Base-by-base conservation (phyloP, 2,113 vertebrate genomes). In the Ancistrus triradiatus region DNA sequence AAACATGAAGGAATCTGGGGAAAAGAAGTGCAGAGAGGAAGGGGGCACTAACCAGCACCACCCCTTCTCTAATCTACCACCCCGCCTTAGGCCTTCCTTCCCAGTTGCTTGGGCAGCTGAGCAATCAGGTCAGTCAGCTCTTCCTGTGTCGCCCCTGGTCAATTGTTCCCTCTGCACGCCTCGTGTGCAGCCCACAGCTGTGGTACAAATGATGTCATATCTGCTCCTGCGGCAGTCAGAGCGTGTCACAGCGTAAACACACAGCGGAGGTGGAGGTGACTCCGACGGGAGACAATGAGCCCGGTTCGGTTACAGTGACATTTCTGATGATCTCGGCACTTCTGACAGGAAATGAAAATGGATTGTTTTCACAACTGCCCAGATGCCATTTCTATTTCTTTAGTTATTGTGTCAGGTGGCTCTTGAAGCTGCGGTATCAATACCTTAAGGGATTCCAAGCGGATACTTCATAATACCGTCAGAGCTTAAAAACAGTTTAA, bases 111-210 rank as follows among this genome's bases (percentile, higher is more conserved):
- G 69, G 69, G 80, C 84, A 85, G 84, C 83, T 86, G 85, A 87
- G 85, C 83, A 86, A 87, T 88, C 88, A 87, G 86, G 85, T 86
- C 86, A 87, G 44, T 51, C 65, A 18, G 48, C 38, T 75, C 50
- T 73, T 75, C 74, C 74, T 59, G 63, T 22, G 57, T 77, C 63
- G 52, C 69, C 74, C 62, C 70, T 63, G 69, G 63, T 70, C 63
- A 56, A 79, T 69, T 71, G 72, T 71, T 63, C 70, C 35, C 49
- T 76, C 62, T 81, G 78, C 79, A 79, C 75, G 82, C 81, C 82
- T 57, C 78, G 70, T 66, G 75, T 69, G 77, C 75, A 71, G 85
- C 81, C 81, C 28, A 76, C 86, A 89, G 84, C 86, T 86, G 86
- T 78, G 81, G 35, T 13, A 11, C 7, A 78, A 79, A 77, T 82